These are phyloP conservation scores for Drepanosiphum platanoidis DNA, from an alignment of 2,888 invertebrate genomes.

Conservation along the genomic window DNA sequence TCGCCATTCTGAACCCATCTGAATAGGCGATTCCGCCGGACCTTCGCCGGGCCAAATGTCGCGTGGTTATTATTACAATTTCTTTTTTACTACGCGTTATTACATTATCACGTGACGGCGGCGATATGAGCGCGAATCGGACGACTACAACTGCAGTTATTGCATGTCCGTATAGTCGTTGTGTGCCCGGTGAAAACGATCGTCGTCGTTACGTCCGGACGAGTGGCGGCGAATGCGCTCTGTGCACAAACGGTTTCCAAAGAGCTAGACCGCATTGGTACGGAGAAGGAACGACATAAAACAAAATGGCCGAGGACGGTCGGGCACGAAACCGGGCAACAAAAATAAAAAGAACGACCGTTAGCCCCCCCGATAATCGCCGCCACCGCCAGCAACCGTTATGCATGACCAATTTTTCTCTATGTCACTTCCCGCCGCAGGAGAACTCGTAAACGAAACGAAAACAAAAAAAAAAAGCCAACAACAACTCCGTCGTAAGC, in stretches of 20 bases:
- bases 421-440: background rate
- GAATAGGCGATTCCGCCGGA: background rate
- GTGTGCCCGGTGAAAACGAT: background rate
- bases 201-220: slow-evolving; percentile 30
- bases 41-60: background rate
- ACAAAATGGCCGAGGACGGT: slow-evolving; percentile 49
- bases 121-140: background rate
- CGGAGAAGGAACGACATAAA: slow-evolving; percentile 23
- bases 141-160: background rate
- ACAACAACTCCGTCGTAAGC: background rate
- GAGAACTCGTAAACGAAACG: background rate
- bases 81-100: too few relatives aligned
- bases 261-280: slow-evolving; percentile 15
- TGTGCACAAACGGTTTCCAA: slow-evolving; percentile 13
- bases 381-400: slow-evolving; percentile 3
- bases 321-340: background rate
- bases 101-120: slow-evolving; percentile 2
- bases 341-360: slow-evolving; percentile 6
- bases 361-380: slow-evolving; percentile 33
- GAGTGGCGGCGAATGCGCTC: background rate
- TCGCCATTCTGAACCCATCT: background rate
- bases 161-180: background rate
- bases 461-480: slow-evolving; percentile 2
- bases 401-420: slow-evolving; percentile 36
- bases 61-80: background rate